phyloP scores from a whole-genome alignment of 2,888 invertebrate genomes.

The Agrenia bidenticulata region DNA sequence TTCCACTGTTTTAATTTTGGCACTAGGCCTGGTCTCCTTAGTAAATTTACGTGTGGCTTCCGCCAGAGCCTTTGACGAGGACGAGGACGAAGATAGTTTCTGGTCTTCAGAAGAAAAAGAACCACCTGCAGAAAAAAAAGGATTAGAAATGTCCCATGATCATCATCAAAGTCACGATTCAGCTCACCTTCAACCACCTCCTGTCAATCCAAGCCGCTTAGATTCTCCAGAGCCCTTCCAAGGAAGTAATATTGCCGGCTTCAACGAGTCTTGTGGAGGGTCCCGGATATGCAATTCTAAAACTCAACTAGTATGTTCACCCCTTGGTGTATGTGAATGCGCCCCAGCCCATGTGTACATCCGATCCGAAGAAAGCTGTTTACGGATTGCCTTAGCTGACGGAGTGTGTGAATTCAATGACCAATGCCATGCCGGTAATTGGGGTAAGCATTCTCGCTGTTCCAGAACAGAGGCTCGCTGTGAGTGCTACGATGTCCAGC shows the following conservation, averaged over 20 bases:
- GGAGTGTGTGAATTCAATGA: constrained; percentile 21
- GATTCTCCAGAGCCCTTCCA: too few relatives aligned
- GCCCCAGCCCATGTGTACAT: constrained; percentile 19
- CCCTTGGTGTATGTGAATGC: constrained; percentile 27
- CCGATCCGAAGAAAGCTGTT: constrained; percentile 25
- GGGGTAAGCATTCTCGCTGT: constrained; percentile 28
- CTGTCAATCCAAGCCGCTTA: neutral
- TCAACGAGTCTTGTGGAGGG: constrained; percentile 29
- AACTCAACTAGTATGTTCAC: neutral
- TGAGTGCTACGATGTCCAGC: constrained; percentile 21
- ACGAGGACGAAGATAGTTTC: constrained; percentile 11
- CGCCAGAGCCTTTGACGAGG: neutral
- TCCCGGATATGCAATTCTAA: constrained; percentile 18
- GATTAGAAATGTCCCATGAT: neutral
- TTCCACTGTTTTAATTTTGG: too few relatives aligned
- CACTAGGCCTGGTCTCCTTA: too few relatives aligned
- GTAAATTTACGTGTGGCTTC: too few relatives aligned
- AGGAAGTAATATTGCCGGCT: constrained; percentile 24
- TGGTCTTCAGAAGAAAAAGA: neutral
- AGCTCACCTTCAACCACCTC: neutral
- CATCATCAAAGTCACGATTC: constrained; percentile 3
- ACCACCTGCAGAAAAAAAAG: neutral
- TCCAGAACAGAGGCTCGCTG: constrained; percentile 11
- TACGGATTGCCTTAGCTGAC: neutral
- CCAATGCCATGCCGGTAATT: constrained; percentile 31